Base-by-base conservation (phyloP, 2,797 vertebrate species). In the Lemur catta region DNA sequence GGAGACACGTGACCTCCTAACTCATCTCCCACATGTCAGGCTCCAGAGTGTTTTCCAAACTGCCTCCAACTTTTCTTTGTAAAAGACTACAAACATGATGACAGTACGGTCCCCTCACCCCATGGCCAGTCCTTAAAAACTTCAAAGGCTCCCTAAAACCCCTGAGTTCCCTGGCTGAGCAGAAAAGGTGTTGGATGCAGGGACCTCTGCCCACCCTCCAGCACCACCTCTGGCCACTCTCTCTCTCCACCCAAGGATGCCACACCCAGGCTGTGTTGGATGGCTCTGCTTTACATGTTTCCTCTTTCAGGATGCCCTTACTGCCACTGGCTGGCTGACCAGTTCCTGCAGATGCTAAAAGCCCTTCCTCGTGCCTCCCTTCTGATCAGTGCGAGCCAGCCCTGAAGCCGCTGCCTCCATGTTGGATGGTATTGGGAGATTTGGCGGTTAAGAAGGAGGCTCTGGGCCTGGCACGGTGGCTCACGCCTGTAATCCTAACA, bases 21-120 rank as follows among this genome's bases (percentile, higher is more conserved):
- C 20, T 61, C 17, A 43, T 69, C 46, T 79, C 11, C 52, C 33
- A 41, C 33, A 41, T 50, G n/a, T 80, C 46, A 86, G 67, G 63
- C 38, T 94, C 69, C 28, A 59, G 46, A 59, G 43, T 17, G 7
- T 61, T 88, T 88, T 91, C 67, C 82, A 93, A 71, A 69, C 65
- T 50, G 33, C 41, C 24, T 93, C 74, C 41, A 72, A 65, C 52
- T 86, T 67, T 86, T 15, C 57, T 78, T 74, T 69, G 76, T 33
- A 67, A 69, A 48, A 89, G 20, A 26, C 12, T 41, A 5, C 22
- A 55, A 48, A 80, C 67, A 65, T 9, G 41, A 35, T 33, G 35
- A 43, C 2, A 0, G 22, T 24, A 3, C 1, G 6, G 8, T 3
- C 14, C 33, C 3, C 10, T 71, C 17, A 89, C n/a, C 7, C 3